Conservation (phyloP, 2,888 invertebrate genomes). For the Cosmopolites sordidus region DNA sequence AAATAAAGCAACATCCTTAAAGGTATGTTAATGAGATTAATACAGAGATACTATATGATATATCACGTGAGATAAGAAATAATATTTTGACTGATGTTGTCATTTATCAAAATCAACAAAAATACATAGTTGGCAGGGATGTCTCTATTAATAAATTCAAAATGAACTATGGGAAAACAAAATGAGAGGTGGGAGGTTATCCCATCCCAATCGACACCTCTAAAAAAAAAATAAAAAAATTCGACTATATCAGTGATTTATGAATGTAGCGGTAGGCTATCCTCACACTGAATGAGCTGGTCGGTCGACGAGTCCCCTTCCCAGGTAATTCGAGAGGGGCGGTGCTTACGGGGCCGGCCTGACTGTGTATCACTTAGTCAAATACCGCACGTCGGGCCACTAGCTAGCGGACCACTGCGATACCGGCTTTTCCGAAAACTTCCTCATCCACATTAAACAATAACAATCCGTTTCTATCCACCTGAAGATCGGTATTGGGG, state of each 20-base stretch:
- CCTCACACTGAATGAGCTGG: slow-evolving; percentile 47
- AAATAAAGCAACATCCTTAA: too few relatives aligned
- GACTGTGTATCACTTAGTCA: slow-evolving; percentile 46
- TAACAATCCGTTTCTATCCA: slow-evolving; percentile 7
- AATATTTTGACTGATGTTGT: too few relatives aligned
- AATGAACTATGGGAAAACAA: too few relatives aligned
- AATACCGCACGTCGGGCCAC: slow-evolving; percentile 43
- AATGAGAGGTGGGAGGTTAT: neutral
- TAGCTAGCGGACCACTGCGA: slow-evolving; percentile 26
- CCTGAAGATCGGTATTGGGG: neutral
- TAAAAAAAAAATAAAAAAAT: slow-evolving; percentile 7
- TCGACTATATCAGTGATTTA: slow-evolving; percentile 44
- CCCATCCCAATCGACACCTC: slow-evolving; percentile 1
- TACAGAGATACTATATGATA: too few relatives aligned
- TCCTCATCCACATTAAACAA: neutral
- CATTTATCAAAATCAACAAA: too few relatives aligned
- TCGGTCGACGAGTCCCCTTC: slow-evolving; percentile 38
- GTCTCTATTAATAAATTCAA: too few relatives aligned
- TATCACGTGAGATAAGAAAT: too few relatives aligned
- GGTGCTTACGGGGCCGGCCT: slow-evolving; percentile 45
- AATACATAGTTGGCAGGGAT: too few relatives aligned
- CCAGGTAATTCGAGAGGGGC: slow-evolving; percentile 46
- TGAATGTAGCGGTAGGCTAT: slow-evolving; percentile 41
- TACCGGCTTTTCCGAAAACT: slow-evolving; percentile 15
- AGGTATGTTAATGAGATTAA: too few relatives aligned